A percentile compares a stretch with the other conserved stretches of the same genome.
These are phyloP conservation scores for Naso thynnoides DNA, from an alignment of 2,797 vertebrate genomes.

Conservation along the genomic window DNA sequence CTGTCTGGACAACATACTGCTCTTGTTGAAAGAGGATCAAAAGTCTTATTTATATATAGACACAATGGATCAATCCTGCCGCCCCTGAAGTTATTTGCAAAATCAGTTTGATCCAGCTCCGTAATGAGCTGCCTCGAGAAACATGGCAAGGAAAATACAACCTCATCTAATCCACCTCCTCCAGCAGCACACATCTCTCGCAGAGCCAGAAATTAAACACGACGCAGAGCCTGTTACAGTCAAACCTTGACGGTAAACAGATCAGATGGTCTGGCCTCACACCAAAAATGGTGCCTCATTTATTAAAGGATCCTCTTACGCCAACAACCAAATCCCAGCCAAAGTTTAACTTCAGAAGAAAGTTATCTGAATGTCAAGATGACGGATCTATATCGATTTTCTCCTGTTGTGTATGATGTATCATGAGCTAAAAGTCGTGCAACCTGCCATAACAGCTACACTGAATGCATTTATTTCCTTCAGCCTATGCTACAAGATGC, in stretches of 20 bases:
- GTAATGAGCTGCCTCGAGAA: conserved; percentile 44
- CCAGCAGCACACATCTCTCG: conserved; percentile 43
- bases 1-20: conserved; percentile 14
- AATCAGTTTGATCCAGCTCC: conserved; percentile 55
- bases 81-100: conserved; percentile 42
- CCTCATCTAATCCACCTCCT: conserved; percentile 59
- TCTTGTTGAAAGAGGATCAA: conserved; percentile 3
- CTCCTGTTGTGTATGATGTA: conserved; percentile 35
- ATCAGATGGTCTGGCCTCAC: conserved; percentile 66
- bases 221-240: conserved; percentile 57
- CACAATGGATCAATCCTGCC: conserved; percentile 32
- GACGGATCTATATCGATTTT: conserved; percentile 35
- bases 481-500: conserved; percentile 4
- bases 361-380: conserved; percentile 49
- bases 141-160: conserved; percentile 48
- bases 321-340: conserved; percentile 48
- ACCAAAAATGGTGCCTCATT: conserved; percentile 65
- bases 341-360: conserved; percentile 46
- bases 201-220: conserved; percentile 58
- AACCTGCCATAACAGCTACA: conserved; percentile 4
- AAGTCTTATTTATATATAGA: conserved; percentile 31
- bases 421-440: conserved; percentile 34
- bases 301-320: conserved; percentile 65
- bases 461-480: conserved; percentile 25
- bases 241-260: conserved; percentile 74